Evolutionary conservation across 2,888 invertebrate species (phyloP).

Genomic region (Eudemis profundana): DNA sequence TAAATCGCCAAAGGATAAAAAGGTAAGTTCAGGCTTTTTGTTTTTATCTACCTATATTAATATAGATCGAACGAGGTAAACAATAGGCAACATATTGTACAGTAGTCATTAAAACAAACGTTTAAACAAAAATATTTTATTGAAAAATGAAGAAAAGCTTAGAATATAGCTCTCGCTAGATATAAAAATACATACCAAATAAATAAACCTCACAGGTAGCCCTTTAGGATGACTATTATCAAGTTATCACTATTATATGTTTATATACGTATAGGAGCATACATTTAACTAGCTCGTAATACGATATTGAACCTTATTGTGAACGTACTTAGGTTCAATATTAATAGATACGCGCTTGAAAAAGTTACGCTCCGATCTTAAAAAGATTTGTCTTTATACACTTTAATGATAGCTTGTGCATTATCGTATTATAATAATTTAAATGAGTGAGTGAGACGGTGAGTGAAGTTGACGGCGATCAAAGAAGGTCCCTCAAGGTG

Average conservation of each 20-base stretch:
- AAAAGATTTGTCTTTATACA: constrained; percentile 36
- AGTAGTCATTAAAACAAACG: constrained; percentile 46
- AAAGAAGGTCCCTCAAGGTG: too few species aligned
- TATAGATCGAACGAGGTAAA: too few species aligned
- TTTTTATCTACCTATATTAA: too few species aligned
- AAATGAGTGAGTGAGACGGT: not conserved
- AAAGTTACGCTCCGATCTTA: constrained; percentile 30
- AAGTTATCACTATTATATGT: constrained; percentile 27
- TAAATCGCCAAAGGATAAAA: not conserved
- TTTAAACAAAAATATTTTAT: constrained; percentile 70
- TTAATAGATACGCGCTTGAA: not conserved
- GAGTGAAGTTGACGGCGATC: too few species aligned
- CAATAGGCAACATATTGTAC: too few species aligned
- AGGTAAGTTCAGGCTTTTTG: too few species aligned
- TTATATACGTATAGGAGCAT: constrained; percentile 14
- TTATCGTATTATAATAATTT: constrained; percentile 37
- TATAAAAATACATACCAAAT: constrained; percentile 42
- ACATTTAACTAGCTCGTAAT: constrained; percentile 6
- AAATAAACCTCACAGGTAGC: constrained; percentile 42
- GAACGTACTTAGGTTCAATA: not conserved
- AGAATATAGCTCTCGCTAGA: constrained; percentile 55
- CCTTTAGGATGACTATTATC: constrained; percentile 35
- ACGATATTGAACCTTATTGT: not conserved
- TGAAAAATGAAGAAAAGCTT: constrained; percentile 64
- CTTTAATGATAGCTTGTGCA: constrained; percentile 33